phyloP scores from a whole-genome alignment of 2,888 invertebrate species.

The Nephrocerus scutellatus region DNA sequence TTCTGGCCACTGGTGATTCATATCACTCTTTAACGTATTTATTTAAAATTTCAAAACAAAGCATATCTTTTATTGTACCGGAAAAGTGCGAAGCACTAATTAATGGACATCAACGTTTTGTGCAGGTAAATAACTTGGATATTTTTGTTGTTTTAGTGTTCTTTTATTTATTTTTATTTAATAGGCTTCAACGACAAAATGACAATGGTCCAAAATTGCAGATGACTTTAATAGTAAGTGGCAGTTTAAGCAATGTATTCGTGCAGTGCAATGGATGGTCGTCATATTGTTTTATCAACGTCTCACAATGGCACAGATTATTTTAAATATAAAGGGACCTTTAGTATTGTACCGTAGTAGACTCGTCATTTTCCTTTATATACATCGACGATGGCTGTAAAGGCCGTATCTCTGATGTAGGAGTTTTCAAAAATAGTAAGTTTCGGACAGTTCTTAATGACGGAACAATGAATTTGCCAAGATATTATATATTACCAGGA shows the following conservation, averaged over 20 bases:
- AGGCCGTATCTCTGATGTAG: constrained; percentile 9
- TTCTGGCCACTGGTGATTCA: background rate
- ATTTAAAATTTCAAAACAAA: too few species aligned
- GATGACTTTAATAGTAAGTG: background rate
- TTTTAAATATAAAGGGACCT: constrained; percentile 1
- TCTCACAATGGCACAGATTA: constrained; percentile 1
- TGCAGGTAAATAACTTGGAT: background rate
- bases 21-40: background rate
- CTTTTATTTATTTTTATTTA: constrained; percentile 2
- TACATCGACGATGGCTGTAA: constrained; percentile 9
- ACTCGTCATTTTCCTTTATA: constrained; percentile 9
- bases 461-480: too few species aligned
- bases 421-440: constrained; percentile 4
- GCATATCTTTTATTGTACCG: background rate
- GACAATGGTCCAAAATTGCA: constrained; percentile 1
- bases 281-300: background rate
- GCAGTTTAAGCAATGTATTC: background rate
- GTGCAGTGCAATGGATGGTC: background rate
- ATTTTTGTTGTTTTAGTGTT: too few species aligned
- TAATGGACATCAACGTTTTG: background rate
- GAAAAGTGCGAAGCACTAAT: background rate
- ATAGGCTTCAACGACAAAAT: constrained; percentile 4
- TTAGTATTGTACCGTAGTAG: too few species aligned
- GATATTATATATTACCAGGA: background rate
- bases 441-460: background rate